Evolutionary conservation across 2,888 invertebrate genomes (phyloP).

Genomic region (Amitus sp.): DNA sequence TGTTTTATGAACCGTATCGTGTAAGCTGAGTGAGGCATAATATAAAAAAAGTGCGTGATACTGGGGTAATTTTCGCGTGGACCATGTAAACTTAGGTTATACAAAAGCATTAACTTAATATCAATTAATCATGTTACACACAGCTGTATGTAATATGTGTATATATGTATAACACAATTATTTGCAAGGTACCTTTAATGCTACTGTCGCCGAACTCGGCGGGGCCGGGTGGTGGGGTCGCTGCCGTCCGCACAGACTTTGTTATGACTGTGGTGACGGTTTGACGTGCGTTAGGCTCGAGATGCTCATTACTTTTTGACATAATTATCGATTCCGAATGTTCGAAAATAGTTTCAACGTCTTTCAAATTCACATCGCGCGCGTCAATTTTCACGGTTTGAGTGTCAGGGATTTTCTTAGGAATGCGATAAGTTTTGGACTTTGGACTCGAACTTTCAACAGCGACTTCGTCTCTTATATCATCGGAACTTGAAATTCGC

Average conservation of each 20-base stretch:
- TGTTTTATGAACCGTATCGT: constrained; percentile 20
- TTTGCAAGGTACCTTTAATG: constrained; percentile 65
- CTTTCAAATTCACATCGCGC: constrained; percentile 24
- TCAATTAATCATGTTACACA: constrained; percentile 65
- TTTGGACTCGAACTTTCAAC: too few relatives aligned
- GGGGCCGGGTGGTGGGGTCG: constrained; percentile 65
- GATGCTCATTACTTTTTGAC: constrained; percentile 58
- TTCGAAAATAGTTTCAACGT: constrained; percentile 33
- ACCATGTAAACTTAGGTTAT: constrained; percentile 59
- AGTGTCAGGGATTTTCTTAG: constrained; percentile 42
- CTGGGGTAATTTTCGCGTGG: constrained; percentile 44
- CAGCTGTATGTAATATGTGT: constrained; percentile 64
- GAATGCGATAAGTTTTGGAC: constrained; percentile 50
- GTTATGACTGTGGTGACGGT: constrained; percentile 65
- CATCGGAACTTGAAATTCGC: constrained; percentile 33
- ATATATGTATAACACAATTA: constrained; percentile 62
- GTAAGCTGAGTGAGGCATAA: constrained; percentile 51
- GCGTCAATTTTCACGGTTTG: constrained; percentile 8
- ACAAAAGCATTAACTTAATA: constrained; percentile 63
- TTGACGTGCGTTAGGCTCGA: constrained; percentile 62
- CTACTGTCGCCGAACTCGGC: constrained; percentile 65
- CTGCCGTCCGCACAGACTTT: constrained; percentile 65
- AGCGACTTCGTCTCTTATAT: constrained; percentile 39
- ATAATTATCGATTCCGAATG: constrained; percentile 49
- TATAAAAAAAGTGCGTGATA: constrained; percentile 53